phyloP scores from a whole-genome alignment of 2,888 invertebrate species.

The Nymphalis c-album region DNA sequence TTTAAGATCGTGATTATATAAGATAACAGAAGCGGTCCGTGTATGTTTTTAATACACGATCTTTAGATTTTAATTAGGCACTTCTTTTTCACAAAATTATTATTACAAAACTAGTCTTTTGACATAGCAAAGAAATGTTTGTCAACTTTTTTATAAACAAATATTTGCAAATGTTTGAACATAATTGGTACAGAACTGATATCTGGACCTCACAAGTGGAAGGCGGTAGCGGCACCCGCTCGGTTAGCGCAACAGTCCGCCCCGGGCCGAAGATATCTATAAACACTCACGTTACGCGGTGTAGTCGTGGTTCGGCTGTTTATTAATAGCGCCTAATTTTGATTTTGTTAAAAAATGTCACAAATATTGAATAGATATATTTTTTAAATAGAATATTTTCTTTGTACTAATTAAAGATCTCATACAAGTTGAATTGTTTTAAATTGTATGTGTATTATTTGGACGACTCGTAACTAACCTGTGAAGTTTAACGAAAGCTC shows the following conservation, averaged over 20 bases:
- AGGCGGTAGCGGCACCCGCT: conserved; percentile 50
- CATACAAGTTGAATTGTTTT: too few species aligned
- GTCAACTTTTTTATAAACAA: neutral
- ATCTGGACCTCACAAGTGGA: conserved; percentile 63
- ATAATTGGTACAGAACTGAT: conserved; percentile 20
- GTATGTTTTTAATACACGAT: too few species aligned
- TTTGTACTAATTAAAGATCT: too few species aligned
- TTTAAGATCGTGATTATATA: neutral
- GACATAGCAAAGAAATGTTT: neutral
- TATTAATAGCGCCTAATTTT: neutral
- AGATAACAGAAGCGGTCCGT: too few species aligned
- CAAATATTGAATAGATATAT: too few species aligned
- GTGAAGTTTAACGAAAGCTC: too few species aligned
- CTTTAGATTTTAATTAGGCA: too few species aligned
- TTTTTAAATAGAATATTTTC: too few species aligned
- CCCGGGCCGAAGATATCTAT: conserved; percentile 29
- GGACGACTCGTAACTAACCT: too few species aligned
- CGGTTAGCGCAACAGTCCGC: conserved; percentile 30
- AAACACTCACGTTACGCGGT: conserved; percentile 20
- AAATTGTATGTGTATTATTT: too few species aligned
- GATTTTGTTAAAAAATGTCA: neutral
- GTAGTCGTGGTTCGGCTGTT: conserved; percentile 3
- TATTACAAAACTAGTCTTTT: too few species aligned
- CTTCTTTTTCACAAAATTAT: too few species aligned
- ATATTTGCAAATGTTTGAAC: neutral